These are phyloP conservation scores for Bothrops jararaca DNA, from an alignment of 2,113 vertebrate genomes.

Conservation along the genomic window DNA sequence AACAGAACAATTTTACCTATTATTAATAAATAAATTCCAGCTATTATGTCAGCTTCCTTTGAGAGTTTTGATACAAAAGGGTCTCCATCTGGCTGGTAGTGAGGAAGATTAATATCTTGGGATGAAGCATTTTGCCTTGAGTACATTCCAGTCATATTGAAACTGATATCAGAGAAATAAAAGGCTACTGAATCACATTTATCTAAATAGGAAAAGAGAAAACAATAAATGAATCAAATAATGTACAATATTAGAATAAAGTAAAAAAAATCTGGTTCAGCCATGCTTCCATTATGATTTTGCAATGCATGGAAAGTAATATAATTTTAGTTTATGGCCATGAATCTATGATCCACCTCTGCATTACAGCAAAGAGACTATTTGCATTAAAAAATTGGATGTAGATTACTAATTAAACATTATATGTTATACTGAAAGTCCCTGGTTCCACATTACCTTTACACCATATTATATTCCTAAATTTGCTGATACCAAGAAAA, in stretches of 20 bases:
- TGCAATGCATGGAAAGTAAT: not conserved
- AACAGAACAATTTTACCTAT: conserved; percentile 76
- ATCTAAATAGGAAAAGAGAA: not conserved
- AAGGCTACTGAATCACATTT: not conserved
- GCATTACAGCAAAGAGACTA: not conserved
- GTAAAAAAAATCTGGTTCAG: not conserved
- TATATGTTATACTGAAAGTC: not conserved
- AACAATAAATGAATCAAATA: not conserved
- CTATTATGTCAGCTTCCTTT: conserved; percentile 84
- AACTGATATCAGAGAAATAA: conserved; percentile 58
- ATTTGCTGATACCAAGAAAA: not conserved
- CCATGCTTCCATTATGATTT: not conserved
- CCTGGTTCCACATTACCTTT: not conserved
- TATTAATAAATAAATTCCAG: conserved; percentile 84
- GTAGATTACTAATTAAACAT: not conserved
- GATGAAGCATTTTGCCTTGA: conserved; percentile 69
- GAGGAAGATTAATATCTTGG: conserved; percentile 67
- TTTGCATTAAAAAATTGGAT: not conserved
- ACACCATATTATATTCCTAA: not conserved
- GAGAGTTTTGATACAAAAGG: conserved; percentile 89
- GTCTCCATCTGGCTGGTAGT: conserved; percentile 76
- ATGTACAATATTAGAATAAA: not conserved
- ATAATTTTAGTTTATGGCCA: not conserved
- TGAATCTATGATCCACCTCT: not conserved
- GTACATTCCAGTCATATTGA: conserved; percentile 62